Evolutionary conservation across 1,140 invertebrate species (phyloP), one percentile per base, ranked within the genome.

Genomic region (Trachelipus rathkii): DNA sequence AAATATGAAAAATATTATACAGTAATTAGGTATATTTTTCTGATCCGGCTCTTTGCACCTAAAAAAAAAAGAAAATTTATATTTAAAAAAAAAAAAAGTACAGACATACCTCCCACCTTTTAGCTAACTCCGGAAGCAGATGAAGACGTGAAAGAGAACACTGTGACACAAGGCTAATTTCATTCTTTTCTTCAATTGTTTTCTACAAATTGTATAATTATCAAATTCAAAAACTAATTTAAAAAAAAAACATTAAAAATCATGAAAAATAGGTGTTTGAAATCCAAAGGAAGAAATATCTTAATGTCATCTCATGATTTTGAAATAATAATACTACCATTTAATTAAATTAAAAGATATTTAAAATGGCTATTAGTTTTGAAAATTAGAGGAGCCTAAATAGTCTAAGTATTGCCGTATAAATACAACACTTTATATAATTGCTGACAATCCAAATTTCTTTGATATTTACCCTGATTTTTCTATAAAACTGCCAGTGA

Each of bases 41-140:
- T 33, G 33, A 1, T 33, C 6, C 33, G 6, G 33, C 33, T 33
- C 33, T 6, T 3, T 33, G 2, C 33, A 33, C 33, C 33, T 6
- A 33, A 33, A 33, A 33, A 33, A 33, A 33, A 33, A 68, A 10
- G 21, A n/a, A 68, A 10, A 75, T 23, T n/a, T 33, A 24, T 44
- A 0, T 21, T n/a, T n/a, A n/a, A n/a, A n/a, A n/a, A n/a, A n/a
- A 70, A 13, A 10, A 67, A 69, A 69, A 10, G 66, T 15, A 11
- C 24, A 23, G 10, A 33, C 9, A 23, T 74, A 74, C 73, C 53
- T 74, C 21, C 73, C 73, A 74, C 6, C 43, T 19, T 33, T 71
- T 66, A 9, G 68, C 19, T 13, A 69, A 44, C n/a, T 33, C 43
- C 0, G 73, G 73, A 15, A 74, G 45, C 15, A 9, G 13, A 44